Evolutionary conservation across 2,113 vertebrate species (phyloP), one percentile per base, ranked within the genome.

Genomic region (Ceyx margarethae): DNA sequence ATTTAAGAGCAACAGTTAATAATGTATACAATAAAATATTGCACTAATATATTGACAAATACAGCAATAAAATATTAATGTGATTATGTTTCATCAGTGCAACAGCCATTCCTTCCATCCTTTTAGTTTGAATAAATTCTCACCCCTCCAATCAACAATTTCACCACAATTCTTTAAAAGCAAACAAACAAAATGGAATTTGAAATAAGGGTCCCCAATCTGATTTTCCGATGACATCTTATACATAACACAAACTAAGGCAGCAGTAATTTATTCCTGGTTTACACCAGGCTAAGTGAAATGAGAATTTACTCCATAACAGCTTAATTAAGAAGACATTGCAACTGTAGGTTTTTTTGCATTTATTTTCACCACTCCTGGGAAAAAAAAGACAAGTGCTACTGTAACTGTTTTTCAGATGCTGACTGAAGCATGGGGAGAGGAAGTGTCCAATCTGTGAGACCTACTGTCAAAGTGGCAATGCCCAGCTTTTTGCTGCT

Each of bases 11-110:
- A 95, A 92, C 79, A 95, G 85, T 98, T 97, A 98, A 98, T 97
- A 98, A 98, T 97, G 95, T 96, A 97, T 97, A 91, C 89, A 96
- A 96, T 97, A 97, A 97, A 96, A 97, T 97, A 97, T 96, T 91
- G 87, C 71, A 91, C 91, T 97, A 97, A 97, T 98, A 97, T 97
- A 97, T 98, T 98, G 97, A 98, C 96, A 98, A 98, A 98, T 97
- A 96, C 91, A 95, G 85, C 71, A 96, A 96, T 98, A 97, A 97
- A 97, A 51, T 97, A 97, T 97, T 98, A 96, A 98, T 96, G 91
- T 96, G 95, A 97, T 98, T 97, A 97, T 97, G 79, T 84, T 96
- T 97, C 91, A 94, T 96, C 94, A 97, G 88, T 93, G n/a, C 51
- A 93, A 62, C 82, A 94, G 31, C 67, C 58, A 93, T 94, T 96